Evolutionary conservation across 2,113 vertebrate genomes (phyloP), one percentile per base, ranked within the genome.

Genomic region (Entelurus aequoreus): DNA sequence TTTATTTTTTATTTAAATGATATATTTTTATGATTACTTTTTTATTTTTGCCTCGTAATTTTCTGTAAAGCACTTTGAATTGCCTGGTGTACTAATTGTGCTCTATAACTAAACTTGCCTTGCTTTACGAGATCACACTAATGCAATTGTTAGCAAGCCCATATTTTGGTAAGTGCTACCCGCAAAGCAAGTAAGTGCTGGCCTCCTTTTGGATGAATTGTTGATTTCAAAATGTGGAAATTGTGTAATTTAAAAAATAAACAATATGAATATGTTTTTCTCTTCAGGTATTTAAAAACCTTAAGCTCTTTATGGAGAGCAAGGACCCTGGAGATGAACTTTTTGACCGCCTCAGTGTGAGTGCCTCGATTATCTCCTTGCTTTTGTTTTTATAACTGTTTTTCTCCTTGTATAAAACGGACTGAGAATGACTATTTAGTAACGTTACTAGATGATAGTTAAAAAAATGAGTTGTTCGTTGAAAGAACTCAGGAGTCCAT

Each of bases 261-360:
- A 7, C 4, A 14, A 36, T 14, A n/a, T 54, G 11, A 21, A 3
- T 19, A 19, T 81, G 3, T 69, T 1, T 71, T 4, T 74, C 1
- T 56, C 87, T 74, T 75, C 81, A 94, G 90, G 89, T 92, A 74
- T 93, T 93, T 86, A 92, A 92, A 88, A 92, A 80, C 82, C 81
- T 91, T 62, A 87, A 88, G 67, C 77, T 92, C 72, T 91, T 94
- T 69, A 4, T 90, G 88, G 77, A 91, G 63, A 85, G 84, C 40
- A 92, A 90, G 78, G 5, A 80, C 54, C 68, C 71, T 52, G 90
- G 87, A 75, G 89, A 89, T 28, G 92, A 92, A 49, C 88, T 92
- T 11, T 90, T 88, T 82, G 92, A 91, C 84, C 89, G 86, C 56
- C 89, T 90, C 46, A 83, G 67, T 6, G 87, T 87, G 56, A 87